Evolutionary conservation across 2,888 invertebrate species (phyloP).

Genomic region (Portevinia maculata): DNA sequence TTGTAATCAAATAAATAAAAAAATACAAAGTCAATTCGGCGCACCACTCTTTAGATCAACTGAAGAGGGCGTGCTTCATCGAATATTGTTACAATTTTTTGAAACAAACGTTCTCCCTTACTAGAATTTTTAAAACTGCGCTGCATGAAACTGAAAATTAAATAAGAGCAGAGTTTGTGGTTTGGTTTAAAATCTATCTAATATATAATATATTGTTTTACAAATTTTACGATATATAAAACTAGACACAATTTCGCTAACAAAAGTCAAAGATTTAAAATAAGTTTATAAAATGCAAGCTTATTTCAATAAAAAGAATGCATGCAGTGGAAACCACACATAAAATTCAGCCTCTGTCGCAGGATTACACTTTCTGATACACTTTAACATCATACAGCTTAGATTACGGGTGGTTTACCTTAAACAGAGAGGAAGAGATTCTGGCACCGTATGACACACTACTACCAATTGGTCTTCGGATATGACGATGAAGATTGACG

Average conservation of each 20-base stretch:
- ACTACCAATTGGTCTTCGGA: constrained; percentile 65
- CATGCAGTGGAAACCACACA: constrained; percentile 70
- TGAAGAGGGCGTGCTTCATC: constrained; percentile 61
- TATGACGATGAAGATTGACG: constrained; percentile 68
- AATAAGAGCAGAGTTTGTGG: constrained; percentile 64
- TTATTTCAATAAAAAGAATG: constrained; percentile 42
- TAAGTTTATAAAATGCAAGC: constrained; percentile 51
- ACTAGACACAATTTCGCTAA: constrained; percentile 54
- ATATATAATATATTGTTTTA: constrained; percentile 37
- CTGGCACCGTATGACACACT: constrained; percentile 8
- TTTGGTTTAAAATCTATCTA: constrained; percentile 65
- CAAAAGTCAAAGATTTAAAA: constrained; percentile 17
- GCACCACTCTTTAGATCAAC: constrained; percentile 69
- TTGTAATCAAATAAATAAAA: constrained; percentile 19
- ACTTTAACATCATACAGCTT: constrained; percentile 8
- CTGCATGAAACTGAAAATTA: constrained; percentile 74
- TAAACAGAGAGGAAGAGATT: constrained; percentile 11
- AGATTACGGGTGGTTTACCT: constrained; percentile 21
- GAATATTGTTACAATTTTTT: constrained; percentile 58
- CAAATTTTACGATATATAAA: constrained; percentile 36
- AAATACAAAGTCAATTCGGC: constrained; percentile 44
- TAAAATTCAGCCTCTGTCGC: constrained; percentile 61
- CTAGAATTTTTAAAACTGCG: constrained; percentile 67
- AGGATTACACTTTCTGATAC: constrained; percentile 11
- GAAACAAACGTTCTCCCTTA: constrained; percentile 53